A percentile compares a stretch with the other conserved stretches of the same genome.
Evolutionary conservation across 2,113 vertebrate species (phyloP).

Genomic region (Psephotus haematonotus): DNA sequence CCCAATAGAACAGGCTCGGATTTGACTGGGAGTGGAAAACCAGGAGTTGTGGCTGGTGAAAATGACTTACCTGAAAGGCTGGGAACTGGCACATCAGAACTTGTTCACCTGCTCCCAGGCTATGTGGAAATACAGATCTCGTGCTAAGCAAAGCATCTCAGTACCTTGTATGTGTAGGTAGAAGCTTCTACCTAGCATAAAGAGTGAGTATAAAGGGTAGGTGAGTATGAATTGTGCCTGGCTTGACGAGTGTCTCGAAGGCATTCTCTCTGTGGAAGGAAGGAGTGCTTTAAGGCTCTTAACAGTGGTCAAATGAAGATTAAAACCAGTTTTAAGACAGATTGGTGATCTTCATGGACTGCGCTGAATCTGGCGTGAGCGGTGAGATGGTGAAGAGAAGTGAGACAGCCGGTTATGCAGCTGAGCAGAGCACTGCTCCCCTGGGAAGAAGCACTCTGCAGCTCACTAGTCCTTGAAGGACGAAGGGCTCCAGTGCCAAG

Average conservation of each 20-base stretch:
- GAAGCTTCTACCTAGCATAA: not conserved
- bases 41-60: rapidly evolving
- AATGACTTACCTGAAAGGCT: not conserved
- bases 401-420: not conserved
- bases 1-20: not conserved
- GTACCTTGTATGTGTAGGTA: not conserved
- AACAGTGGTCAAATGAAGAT: not conserved
- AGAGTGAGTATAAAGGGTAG: not conserved
- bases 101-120: not conserved
- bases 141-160: not conserved
- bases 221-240: not conserved
- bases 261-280: not conserved
- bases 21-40: not conserved
- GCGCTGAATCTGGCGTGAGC: not conserved
- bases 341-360: not conserved
- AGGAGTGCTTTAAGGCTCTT: not conserved
- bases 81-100: not conserved
- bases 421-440: not conserved
- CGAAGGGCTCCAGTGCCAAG: not conserved
- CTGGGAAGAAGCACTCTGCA: not conserved
- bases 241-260: not conserved
- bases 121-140: not conserved
- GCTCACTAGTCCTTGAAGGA: not conserved
- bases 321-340: not conserved
- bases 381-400: not conserved